Evolutionary conservation across 2,113 vertebrate species (phyloP), one percentile per base, ranked within the genome.

Genomic region (Istiophorus platypterus): DNA sequence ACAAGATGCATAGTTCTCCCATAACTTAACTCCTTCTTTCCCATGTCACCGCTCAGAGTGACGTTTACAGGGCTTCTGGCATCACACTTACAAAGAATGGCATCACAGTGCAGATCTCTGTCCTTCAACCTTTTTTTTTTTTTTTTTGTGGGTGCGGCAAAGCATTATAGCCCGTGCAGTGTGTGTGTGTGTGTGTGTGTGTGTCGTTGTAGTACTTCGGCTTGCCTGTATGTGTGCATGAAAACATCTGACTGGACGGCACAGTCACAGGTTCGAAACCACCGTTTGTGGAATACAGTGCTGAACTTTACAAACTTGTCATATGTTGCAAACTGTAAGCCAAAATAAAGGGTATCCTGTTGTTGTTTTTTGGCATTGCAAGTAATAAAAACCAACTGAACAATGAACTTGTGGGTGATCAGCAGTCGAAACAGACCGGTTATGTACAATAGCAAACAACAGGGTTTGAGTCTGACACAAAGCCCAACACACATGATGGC

Each of bases 31-130:
- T 89, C 63, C 63, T 74, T 67, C 45, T 88, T 41, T 85, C 72
- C 75, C 85, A 64, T 61, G 70, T 90, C 80, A 69, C 85, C 54
- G 85, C 79, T 73, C 78, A 61, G 42, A 51, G 86, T 88, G 90
- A 81, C 74, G 22, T 34, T 34, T 11, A 56, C 63, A 85, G 95
- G 95, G 96, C 95, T 97, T 99, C 97, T 98, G 98, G 97, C 97
- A 98, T 98, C 97, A 99, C 97, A 97, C 96, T 97, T 95, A 85
- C 92, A 95, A 97, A 95, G 24, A 91, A 94, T 97, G 96, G 96
- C 93, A 95, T 97, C 97, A 97, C 97, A 97, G 97, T 99, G 98
- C 97, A 99, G 97, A 97, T 96, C 94, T 95, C 91, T 85, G 87
- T 72, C 76, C 41, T 67, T 84, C 66, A 62, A 75, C 34, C 58